A percentile compares a stretch with the other conserved stretches of the same genome.
Evolutionary conservation across 2,888 invertebrate genomes (phyloP).

Genomic region (Strigamia maritima): DNA sequence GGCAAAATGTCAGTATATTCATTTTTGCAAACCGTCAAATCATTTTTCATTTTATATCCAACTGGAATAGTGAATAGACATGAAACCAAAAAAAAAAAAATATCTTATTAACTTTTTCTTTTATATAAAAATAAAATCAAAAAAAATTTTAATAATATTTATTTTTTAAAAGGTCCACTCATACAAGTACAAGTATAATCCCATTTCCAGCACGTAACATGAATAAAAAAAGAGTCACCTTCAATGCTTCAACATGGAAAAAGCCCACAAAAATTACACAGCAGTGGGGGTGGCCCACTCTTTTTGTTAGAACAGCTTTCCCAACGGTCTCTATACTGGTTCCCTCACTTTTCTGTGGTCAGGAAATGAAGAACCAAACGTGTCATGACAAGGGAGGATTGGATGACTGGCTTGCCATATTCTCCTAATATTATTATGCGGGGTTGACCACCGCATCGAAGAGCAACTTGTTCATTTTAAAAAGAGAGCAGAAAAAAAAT

Average conservation of each 20-base stretch:
- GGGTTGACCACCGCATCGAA: not conserved
- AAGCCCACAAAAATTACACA: constrained; percentile 3
- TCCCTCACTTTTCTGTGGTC: constrained; percentile 22
- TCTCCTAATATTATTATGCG: constrained; percentile 19
- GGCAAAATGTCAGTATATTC: not conserved
- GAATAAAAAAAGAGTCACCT: not conserved
- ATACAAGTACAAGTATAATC: not conserved
- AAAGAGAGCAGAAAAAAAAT: not conserved
- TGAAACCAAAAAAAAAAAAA: not conserved
- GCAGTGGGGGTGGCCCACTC: constrained; percentile 21
- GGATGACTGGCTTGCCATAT: constrained; percentile 8
- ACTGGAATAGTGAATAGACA: not conserved
- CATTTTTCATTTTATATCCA: constrained; percentile 21
- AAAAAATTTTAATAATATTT: too few species aligned
- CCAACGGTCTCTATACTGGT: not conserved
- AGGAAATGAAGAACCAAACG: constrained; percentile 13
- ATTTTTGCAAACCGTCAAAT: not conserved
- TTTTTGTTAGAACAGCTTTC: constrained; percentile 9
- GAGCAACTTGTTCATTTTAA: not conserved
- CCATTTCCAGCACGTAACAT: not conserved
- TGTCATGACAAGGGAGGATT: constrained; percentile 24
- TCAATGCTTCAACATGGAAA: not conserved
- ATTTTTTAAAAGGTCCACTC: too few species aligned
- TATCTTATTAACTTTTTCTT: not conserved
- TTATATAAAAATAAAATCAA: not conserved